Conservation (phyloP, 2,888 invertebrate species). For the Drosophila colorata region DNA sequence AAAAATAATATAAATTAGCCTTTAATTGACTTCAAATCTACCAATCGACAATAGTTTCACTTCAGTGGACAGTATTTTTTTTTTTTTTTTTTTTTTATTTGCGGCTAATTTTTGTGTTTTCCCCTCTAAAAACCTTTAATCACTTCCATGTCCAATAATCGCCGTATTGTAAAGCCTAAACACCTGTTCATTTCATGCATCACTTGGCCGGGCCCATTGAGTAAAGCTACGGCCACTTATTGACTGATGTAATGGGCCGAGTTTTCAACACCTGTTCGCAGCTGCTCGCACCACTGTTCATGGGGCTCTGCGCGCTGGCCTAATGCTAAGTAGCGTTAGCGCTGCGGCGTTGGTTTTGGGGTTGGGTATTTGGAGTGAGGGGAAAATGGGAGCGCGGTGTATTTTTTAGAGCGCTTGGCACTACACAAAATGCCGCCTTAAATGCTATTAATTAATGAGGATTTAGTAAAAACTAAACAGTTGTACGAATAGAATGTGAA, state of each 20-base stretch:
- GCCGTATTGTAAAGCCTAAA: conserved; percentile 46
- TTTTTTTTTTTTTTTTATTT: neutral
- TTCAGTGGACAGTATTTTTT: conserved; percentile 26
- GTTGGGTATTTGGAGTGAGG: conserved; percentile 22
- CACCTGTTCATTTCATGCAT: conserved; percentile 70
- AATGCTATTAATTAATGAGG: conserved; percentile 82
- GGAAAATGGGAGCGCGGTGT: conserved; percentile 25
- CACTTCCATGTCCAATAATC: conserved; percentile 36
- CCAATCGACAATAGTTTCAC: conserved; percentile 8
- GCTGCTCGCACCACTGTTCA: conserved; percentile 68
- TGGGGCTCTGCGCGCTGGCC: conserved; percentile 18
- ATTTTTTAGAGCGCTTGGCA: conserved; percentile 15
- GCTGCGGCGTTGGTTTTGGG: conserved; percentile 53
- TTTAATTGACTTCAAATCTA: neutral
- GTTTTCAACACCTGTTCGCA: conserved; percentile 72
- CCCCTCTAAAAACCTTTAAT: conserved; percentile 35
- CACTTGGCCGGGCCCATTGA: conserved; percentile 52
- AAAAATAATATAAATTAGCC: neutral
- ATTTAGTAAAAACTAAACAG: conserved; percentile 80
- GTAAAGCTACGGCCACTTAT: conserved; percentile 39
- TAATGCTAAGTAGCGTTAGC: conserved; percentile 78
- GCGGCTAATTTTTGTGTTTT: conserved; percentile 57
- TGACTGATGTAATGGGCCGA: conserved; percentile 62
- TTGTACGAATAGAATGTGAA: conserved; percentile 44
- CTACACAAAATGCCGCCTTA: conserved; percentile 72